Percentiles rank a stretch among this genome's conserved stretches.
These are phyloP conservation scores for Lutjanus argentimaculatus DNA, from an alignment of 2,797 vertebrate species.

Conservation along the genomic window DNA sequence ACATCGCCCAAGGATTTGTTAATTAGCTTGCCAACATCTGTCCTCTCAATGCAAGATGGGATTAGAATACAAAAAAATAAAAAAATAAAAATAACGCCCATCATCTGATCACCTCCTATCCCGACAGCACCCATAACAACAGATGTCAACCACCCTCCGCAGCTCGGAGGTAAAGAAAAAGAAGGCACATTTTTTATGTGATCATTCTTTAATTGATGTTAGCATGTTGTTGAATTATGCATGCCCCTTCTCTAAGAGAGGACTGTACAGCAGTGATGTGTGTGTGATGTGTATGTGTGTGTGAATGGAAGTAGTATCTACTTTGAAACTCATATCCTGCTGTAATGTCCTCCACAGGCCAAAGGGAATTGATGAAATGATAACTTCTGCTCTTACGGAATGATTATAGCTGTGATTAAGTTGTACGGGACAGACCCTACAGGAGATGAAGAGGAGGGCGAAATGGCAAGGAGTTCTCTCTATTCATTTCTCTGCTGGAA, in stretches of 20 bases:
- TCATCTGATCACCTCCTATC: conserved; percentile 68
- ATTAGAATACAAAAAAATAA: conserved; percentile 65
- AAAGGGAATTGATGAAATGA: conserved; percentile 63
- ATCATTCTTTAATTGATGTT: conserved; percentile 70
- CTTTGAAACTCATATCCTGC: conserved; percentile 53
- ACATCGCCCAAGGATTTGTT: conserved; percentile 79
- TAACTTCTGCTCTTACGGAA: conserved; percentile 60
- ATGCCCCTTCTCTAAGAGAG: conserved; percentile 43
- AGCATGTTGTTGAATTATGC: conserved; percentile 71
- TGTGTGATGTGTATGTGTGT: conserved; percentile 29
- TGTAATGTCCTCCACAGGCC: conserved; percentile 48
- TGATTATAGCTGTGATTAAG: conserved; percentile 67
- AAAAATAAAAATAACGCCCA: conserved; percentile 51
- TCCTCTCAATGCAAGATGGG: conserved; percentile 75
- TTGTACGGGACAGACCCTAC: conserved; percentile 31
- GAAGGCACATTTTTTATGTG: conserved; percentile 30
- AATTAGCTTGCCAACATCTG: conserved; percentile 84
- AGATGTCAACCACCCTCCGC: conserved; percentile 69
- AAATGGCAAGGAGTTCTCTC: conserved; percentile 30
- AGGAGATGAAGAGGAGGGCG: conserved; percentile 44
- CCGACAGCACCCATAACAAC: conserved; percentile 66
- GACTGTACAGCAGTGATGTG: conserved; percentile 17
- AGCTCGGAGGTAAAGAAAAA: conserved; percentile 26
- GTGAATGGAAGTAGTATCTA: conserved; percentile 22
- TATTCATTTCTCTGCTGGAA: conserved; percentile 35